Evolutionary conservation across 2,888 invertebrate genomes (phyloP), one percentile per base, ranked within the genome.

Genomic region (Piscicola geometra): DNA sequence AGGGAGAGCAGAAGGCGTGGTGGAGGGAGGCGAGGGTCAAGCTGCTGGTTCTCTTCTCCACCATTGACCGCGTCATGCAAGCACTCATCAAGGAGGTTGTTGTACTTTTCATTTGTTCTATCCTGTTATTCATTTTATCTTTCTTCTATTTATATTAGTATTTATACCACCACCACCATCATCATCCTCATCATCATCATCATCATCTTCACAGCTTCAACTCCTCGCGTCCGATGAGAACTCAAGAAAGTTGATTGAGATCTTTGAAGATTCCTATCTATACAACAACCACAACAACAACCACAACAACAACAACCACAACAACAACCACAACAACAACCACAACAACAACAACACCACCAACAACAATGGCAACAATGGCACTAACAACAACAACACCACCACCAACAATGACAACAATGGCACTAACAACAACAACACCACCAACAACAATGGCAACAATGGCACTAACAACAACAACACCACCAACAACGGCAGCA

Each of bases 141-240:
- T n/a, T n/a, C n/a, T n/a, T n/a, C n/a, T n/a, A n/a, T n/a, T n/a
- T n/a, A n/a, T n/a, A n/a, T n/a, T n/a, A n/a, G n/a, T n/a, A 47
- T 47, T 47, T 9, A 47, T 21, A 25, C 60, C 60, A 56, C n/a
- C 41, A 41, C n/a, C 60, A 18, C 5, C 60, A 56, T 56, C 25
- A 56, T 56, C 25, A 25, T 56, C 25, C 3, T 56, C 25, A 56
- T 56, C 60, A 56, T 56, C 60, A 56, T 56, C 60, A 56, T 56
- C 25, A 56, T 25, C 21, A 56, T 56, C 60, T 5, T 56, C 60
- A 56, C 60, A 56, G 60, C 60, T 56, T 18, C 60, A 56, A 25
- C 21, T 56, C 21, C n/a, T 56, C 3, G 25, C n/a, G n/a, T 56
- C 60, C 9, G 60, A 56, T 25, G 60, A 56, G n/a, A 56, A 25